Percentiles rank a stretch among this genome's conserved stretches.
phyloP scores from a whole-genome alignment of 2,113 vertebrate species.

The Pseudonaja textilis region DNA sequence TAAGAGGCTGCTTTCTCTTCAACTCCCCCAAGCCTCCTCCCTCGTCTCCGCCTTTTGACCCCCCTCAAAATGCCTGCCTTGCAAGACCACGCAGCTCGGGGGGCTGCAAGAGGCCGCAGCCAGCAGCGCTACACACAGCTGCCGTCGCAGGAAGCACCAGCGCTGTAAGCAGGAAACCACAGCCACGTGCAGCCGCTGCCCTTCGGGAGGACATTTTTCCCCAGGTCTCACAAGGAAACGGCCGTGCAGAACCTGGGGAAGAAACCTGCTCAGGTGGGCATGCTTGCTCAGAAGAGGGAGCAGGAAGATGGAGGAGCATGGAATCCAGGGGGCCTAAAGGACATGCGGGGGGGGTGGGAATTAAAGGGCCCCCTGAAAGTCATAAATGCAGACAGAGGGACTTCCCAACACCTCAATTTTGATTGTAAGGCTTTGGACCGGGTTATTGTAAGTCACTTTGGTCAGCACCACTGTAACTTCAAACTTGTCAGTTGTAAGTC shows the following conservation, averaged over 20 bases:
- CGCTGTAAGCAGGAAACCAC: not conserved
- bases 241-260: no score
- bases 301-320: not conserved
- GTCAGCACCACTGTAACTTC: no score
- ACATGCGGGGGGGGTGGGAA: not conserved
- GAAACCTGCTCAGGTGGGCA: no score
- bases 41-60: not conserved
- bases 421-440: not conserved
- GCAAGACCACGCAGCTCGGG: not conserved
- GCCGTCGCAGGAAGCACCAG: not conserved
- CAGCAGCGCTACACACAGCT: not conserved
- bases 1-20: not conserved
- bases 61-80: not conserved
- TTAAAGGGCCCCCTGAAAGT: not conserved
- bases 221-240: not conserved
- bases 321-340: not conserved
- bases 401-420: not conserved
- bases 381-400: not conserved
- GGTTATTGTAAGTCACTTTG: not conserved
- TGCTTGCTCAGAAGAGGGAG: not conserved
- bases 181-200: not conserved
- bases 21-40: no score
- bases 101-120: not conserved
- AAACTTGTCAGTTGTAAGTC: not conserved
- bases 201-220: not conserved